These are phyloP conservation scores for Heliconius melpomene DNA, from an alignment of 1,140 invertebrate genomes.

Conservation along the genomic window DNA sequence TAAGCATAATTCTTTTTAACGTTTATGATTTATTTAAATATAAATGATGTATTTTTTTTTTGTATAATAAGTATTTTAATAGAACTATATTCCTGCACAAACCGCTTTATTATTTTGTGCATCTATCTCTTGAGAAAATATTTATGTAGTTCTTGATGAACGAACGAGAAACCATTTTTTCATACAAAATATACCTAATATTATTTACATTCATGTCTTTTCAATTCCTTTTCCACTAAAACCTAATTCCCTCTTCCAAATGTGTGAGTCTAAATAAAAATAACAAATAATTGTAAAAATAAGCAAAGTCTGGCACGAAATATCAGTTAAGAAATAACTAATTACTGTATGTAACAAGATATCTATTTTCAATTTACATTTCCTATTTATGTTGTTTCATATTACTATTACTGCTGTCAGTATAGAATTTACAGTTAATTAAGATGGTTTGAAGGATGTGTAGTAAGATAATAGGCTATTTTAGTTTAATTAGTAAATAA, in stretches of 20 bases:
- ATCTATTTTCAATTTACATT: neutral
- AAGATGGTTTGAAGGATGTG: neutral
- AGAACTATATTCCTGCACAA: too few species aligned
- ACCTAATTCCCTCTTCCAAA: too few species aligned
- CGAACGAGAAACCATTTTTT: too few species aligned
- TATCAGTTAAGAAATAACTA: neutral
- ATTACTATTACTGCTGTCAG: neutral
- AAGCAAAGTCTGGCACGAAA: neutral
- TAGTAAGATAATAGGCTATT: too few species aligned
- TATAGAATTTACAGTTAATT: neutral
- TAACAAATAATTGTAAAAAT: neutral
- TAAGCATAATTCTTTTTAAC: neutral
- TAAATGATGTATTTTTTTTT: neutral
- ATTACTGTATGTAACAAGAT: neutral
- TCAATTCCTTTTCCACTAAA: too few species aligned
- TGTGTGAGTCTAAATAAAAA: too few species aligned
- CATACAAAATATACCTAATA: too few species aligned
- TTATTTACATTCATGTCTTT: too few species aligned
- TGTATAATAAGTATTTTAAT: too few species aligned
- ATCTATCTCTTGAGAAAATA: too few species aligned
- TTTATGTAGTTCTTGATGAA: too few species aligned
- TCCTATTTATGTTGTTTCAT: slow-evolving; percentile 7
- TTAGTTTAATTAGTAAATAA: neutral
- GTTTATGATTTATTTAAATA: neutral
- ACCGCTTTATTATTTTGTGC: too few species aligned